Conservation (phyloP, 92 coral and sea anemone species). For the Palythoa heliodiscus region DNA sequence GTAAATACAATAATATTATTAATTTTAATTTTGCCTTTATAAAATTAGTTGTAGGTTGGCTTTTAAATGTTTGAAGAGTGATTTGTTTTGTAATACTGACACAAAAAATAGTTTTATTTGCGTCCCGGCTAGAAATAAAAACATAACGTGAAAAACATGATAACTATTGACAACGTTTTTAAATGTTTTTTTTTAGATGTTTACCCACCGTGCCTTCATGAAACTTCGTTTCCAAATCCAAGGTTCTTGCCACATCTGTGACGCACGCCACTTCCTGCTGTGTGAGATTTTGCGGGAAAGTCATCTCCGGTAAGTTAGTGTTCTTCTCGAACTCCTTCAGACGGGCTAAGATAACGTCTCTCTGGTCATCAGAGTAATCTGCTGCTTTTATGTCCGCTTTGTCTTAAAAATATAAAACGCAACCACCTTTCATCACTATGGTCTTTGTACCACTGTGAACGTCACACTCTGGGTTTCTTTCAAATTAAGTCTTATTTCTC, state of each 20-base stretch:
- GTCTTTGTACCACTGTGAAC: no score
- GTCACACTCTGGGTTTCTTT: no score
- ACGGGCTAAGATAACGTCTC: conserved; percentile 33
- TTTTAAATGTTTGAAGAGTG: no score
- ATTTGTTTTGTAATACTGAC: no score
- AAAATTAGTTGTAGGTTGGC: no score
- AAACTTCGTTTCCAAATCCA: conserved; percentile 30
- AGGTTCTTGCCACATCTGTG: conserved; percentile 43
- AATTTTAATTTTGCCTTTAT: no score
- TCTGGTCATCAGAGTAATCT: conserved; percentile 36
- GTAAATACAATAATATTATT: no score
- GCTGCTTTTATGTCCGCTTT: conserved; percentile 1
- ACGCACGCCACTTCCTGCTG: conserved; percentile 48
- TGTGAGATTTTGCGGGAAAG: conserved; percentile 55
- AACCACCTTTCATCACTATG: no score
- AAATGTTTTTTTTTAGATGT: background rate
- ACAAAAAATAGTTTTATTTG: no score
- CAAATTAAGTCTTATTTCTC: no score
- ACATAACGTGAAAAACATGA: background rate
- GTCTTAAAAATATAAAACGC: background rate
- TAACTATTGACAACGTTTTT: background rate
- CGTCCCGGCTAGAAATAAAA: no score
- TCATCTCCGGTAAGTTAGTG: conserved; percentile 42
- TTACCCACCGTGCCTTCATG: conserved; percentile 42
- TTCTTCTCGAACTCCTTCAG: conserved; percentile 49